Evolutionary conservation across 2,113 vertebrate genomes (phyloP), one percentile per base, ranked within the genome.

Genomic region (Origma solitaria): DNA sequence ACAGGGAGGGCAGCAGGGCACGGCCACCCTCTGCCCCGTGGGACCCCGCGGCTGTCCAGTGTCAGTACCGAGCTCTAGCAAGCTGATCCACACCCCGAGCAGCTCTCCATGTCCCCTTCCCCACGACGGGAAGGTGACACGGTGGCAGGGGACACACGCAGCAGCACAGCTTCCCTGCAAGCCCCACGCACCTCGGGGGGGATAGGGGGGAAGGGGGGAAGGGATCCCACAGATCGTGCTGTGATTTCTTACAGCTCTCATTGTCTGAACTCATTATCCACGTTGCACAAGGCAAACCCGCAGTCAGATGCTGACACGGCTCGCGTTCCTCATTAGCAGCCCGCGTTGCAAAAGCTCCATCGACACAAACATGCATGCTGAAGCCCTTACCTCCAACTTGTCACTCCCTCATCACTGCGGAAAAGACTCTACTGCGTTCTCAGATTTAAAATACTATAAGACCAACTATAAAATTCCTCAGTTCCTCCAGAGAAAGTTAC

Each of bases 371-470:
- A 90, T 82, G 94, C 92, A 82, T 56, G 83, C 92, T 62, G 84
- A 86, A 96, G 80, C 87, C 82, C 97, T 97, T 97, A 97, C 97
- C 97, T 97, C 95, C 42, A 28, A 50, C 88, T 94, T 73, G 95
- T 97, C 96, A 96, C 91, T 93, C 82, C 87, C 92, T 84, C 95
- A 92, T 92, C 91, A 82, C 87, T 88, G 95, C 82, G 7, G 89
- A 37, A 90, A 96, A 94, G 87, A 58, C 54, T 96, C 78, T 95
- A 92, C 82, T 13, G 73, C 42, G 76, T 82, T 69, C 75, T 76
- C 80, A 72, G 96, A 11, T 86, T 95, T 96, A 88, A 92, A 96
- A 78, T 9, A 62, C 87, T 95, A 73, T 53, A 58, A 93, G 75
- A 89, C 24, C 89, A 88, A 91, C 89, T 96, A 91, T 38, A 87